Evolutionary conservation across 1,140 invertebrate species (phyloP).

Genomic region (Diachasma alloeum): DNA sequence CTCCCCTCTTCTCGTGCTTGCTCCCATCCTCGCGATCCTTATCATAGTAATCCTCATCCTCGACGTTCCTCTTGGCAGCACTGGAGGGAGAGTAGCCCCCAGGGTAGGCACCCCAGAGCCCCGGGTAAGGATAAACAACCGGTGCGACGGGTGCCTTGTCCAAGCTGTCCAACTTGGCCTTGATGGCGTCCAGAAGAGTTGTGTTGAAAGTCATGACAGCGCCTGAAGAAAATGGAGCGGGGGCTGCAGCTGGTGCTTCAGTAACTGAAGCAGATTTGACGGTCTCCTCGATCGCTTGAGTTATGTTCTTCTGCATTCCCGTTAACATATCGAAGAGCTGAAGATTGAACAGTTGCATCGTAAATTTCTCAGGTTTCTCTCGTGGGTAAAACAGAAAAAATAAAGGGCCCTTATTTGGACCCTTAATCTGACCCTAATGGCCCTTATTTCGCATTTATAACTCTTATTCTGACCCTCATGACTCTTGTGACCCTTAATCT

Average conservation of each 20-base stretch:
- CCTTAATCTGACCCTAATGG: too few relatives aligned
- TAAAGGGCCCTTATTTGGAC: too few relatives aligned
- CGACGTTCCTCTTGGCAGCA: slow-evolving; percentile 28
- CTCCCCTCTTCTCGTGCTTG: slow-evolving; percentile 37
- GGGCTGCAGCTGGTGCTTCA: not conserved
- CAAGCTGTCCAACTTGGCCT: slow-evolving; percentile 41
- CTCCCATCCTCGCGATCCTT: not conserved
- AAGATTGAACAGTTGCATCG: not conserved
- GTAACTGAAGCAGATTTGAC: slow-evolving; percentile 28
- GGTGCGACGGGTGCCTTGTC: slow-evolving; percentile 11
- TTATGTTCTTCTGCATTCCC: slow-evolving; percentile 54
- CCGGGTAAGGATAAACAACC: not conserved
- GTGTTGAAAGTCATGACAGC: slow-evolving; percentile 33
- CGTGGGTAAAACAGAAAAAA: too few relatives aligned
- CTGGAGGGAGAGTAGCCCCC: not conserved
- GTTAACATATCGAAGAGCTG: slow-evolving; percentile 61
- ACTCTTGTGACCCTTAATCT: too few relatives aligned
- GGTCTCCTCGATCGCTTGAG: slow-evolving; percentile 42
- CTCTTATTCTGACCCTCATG: too few relatives aligned
- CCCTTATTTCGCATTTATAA: too few relatives aligned
- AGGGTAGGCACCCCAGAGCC: not conserved
- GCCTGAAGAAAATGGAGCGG: not conserved
- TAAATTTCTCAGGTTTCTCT: too few relatives aligned
- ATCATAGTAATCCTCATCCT: slow-evolving; percentile 25
- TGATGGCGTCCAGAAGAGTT: slow-evolving; percentile 50